Conservation (phyloP, 1,140 invertebrate species). For the Cyclargus thomasi region DNA sequence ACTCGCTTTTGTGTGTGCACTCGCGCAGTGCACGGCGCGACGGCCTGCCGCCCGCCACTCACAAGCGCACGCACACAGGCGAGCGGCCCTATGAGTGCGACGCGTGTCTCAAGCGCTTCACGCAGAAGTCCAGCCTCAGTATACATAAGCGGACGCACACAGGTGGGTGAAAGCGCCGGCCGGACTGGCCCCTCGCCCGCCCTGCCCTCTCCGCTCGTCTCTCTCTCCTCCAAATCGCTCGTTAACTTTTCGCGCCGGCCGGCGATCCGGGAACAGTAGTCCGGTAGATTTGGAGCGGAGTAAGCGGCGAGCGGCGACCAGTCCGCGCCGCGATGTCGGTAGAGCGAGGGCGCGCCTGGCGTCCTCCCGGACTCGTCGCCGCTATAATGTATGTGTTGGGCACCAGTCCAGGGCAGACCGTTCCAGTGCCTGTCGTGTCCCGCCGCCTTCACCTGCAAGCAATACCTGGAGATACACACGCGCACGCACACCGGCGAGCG, state of each 20-base stretch:
- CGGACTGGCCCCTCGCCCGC: conserved; percentile 66
- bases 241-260: not conserved
- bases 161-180: conserved; percentile 69
- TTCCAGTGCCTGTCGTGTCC: conserved; percentile 84
- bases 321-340: conserved; percentile 65
- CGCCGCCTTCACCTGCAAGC: conserved; percentile 82
- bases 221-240: conserved; percentile 51
- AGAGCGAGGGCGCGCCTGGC: conserved; percentile 47
- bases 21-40: conserved; percentile 76
- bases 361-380: conserved; percentile 32
- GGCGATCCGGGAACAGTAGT: not conserved
- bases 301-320: conserved; percentile 64
- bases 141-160: conserved; percentile 86
- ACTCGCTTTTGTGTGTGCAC: conserved; percentile 75
- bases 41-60: conserved; percentile 83
- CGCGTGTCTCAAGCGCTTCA: conserved; percentile 81
- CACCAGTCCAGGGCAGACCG: conserved; percentile 77
- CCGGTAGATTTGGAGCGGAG: conserved; percentile 55
- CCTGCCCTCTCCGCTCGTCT: conserved; percentile 43
- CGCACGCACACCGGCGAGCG: conserved; percentile 85
- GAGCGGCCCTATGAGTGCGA: conserved; percentile 84
- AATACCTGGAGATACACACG: conserved; percentile 85
- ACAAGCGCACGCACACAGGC: conserved; percentile 85
- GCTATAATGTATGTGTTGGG: conserved; percentile 73
- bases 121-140: conserved; percentile 82